Percentiles rank a stretch among this genome's conserved stretches.
Conservation (phyloP, 1,140 invertebrate genomes). For the Achroia grisella region DNA sequence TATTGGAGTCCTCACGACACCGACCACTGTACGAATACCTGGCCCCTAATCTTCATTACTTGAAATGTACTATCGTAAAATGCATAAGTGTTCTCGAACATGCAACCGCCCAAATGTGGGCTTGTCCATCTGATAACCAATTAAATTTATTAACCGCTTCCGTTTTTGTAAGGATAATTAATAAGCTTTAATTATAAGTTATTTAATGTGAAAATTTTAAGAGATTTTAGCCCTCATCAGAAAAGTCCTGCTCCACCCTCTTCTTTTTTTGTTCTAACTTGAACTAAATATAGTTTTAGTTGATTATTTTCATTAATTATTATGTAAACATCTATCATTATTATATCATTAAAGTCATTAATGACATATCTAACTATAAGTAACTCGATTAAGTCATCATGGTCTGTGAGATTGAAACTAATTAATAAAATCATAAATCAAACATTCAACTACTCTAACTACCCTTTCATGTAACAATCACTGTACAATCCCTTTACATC, state of each 20-base stretch:
- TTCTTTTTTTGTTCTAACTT: no score
- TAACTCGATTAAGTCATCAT: no score
- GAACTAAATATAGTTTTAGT: no score
- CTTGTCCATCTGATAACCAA: conserved; percentile 16
- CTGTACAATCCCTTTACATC: not conserved
- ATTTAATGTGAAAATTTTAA: not conserved
- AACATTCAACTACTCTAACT: not conserved
- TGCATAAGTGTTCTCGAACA: conserved; percentile 8
- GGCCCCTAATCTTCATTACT: conserved; percentile 6
- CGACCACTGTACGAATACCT: conserved; percentile 4
- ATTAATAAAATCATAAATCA: no score
- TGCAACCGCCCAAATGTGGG: conserved; percentile 17
- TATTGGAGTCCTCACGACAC: not conserved
- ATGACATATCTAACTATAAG: no score
- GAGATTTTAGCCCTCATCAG: not conserved
- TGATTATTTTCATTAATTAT: no score
- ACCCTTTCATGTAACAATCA: not conserved
- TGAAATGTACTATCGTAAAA: conserved; percentile 7
- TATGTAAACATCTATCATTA: no score
- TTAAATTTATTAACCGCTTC: conserved; percentile 17
- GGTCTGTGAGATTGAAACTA: no score
- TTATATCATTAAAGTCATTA: no score
- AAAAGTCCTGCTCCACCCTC: no score
- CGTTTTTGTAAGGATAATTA: conserved; percentile 3
- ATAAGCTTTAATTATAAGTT: not conserved